Evolutionary conservation across 1,140 invertebrate genomes (phyloP).

Genomic region (Battus philenor): DNA sequence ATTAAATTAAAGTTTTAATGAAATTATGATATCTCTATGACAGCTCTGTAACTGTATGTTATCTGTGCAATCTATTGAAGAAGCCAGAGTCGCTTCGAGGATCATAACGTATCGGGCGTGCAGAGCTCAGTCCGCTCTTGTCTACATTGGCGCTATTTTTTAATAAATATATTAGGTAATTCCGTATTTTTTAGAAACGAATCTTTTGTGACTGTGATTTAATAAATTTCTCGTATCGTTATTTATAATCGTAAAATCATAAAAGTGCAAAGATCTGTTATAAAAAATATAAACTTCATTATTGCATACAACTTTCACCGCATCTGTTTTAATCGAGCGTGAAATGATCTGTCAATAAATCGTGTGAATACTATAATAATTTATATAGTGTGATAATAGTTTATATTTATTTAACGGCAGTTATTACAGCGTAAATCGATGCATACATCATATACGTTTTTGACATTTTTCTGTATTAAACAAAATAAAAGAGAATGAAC

Average conservation of each 20-base stretch:
- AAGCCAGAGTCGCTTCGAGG: too few relatives aligned
- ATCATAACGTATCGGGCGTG: too few relatives aligned
- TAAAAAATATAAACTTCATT: constrained; percentile 19
- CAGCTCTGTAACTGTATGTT: too few relatives aligned
- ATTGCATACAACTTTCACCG: constrained; percentile 28
- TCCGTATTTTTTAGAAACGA: too few relatives aligned
- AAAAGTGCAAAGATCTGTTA: constrained; percentile 1
- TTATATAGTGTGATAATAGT: neutral
- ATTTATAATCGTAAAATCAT: neutral
- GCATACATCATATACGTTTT: too few relatives aligned
- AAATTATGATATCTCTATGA: too few relatives aligned
- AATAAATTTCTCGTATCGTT: neutral
- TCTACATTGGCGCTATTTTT: constrained; percentile 23
- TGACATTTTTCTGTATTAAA: too few relatives aligned
- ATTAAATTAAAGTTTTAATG: too few relatives aligned
- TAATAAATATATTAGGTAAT: constrained; percentile 24
- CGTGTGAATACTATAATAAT: constrained; percentile 1
- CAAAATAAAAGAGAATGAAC: too few relatives aligned
- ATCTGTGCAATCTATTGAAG: constrained; percentile 4
- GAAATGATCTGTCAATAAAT: constrained; percentile 12
- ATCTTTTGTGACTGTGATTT: constrained; percentile 1
- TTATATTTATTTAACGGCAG: too few relatives aligned
- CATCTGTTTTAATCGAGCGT: constrained; percentile 17
- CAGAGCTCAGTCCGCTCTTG: constrained; percentile 5
- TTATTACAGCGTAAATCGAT: too few relatives aligned